Evolutionary conservation across 2,113 vertebrate species (phyloP), one percentile per base, ranked within the genome.

Genomic region (Pardalotus punctatus): DNA sequence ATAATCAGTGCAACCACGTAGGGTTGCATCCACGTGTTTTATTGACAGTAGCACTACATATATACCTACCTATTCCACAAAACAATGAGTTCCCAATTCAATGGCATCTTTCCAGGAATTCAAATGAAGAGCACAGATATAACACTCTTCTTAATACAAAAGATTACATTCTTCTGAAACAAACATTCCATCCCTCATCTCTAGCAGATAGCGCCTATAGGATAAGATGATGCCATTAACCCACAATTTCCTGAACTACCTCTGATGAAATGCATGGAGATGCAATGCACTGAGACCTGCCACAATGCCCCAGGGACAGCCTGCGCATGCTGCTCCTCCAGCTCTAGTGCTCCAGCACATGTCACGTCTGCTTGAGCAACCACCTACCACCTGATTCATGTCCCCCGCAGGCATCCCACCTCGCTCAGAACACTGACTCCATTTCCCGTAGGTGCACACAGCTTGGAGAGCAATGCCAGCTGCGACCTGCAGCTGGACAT

Each of bases 1-100:
- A 42, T 40, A 89, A 88, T 94, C 94, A 71, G 20, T 87, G 90
- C 69, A 64, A 64, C 62, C 78, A 86, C 36, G 48, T 36, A 95
- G 76, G 62, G 50, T 71, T 79, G 43, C 29, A 50, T 25, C 36
- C 13, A 19, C 24, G 21, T 48, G 36, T 72, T 94, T 77, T 93
- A 72, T 53, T 92, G 90, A 87, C 51, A 86, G 42, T 66, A 71
- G 54, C 66, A 33, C 50, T 86, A 72, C 5, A 8, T 20, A n/a
- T 66, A 29, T 60, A 67, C 40, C 70, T 28, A 81, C 57, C 54
- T 19, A 79, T 66, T 40, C 76, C 56, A 58, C 40, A 67, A 72
- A 90, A 79, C 70, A 92, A 69, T 54, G 73, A 85, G 43, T 23
- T 85, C n/a, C 85, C 21, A 57, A 19, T 31, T 81, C 74, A 62